Evolutionary conservation across 1,140 invertebrate species (phyloP), one percentile per base, ranked within the genome.

Genomic region (Ooceraea biroi): DNA sequence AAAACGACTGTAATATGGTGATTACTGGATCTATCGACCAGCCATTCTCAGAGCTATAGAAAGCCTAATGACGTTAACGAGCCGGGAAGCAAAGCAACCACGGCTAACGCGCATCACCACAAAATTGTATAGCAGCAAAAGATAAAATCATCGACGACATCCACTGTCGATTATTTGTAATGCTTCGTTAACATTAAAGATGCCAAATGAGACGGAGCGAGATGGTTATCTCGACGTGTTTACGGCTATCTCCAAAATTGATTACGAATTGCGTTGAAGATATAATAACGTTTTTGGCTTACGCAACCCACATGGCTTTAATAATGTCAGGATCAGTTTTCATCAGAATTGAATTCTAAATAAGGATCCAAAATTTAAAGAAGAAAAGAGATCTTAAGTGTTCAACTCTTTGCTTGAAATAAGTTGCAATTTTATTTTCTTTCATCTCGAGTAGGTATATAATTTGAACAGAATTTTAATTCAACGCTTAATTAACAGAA

Each of bases 51-150:
- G 17, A 46, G 76, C 36, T 22, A 55, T 46, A 57, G 76, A 71
- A 57, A 71, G n/a, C 50, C 19, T 77, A 55, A 77, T 66, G 74
- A 27, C 46, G 25, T 77, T 80, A 71, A 71, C 76, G 50, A 80
- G 60, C 30, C 60, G 60, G 27, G 27, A 41, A 22, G 22, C 19
- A 50, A 57, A 69, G 72, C 27, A 30, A n/a, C 60, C 46, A n/a
- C 19, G 3, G 10, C 11, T 22, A 61, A 17, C 41, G 46, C 30
- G 58, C 36, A 17, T 50, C 0, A 63, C 17, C 7, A 69, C 36
- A 27, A 80, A 71, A 71, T 71, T 58, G 22, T 14, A 14, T 52
- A 69, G 22, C 36, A 22, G 17, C n/a, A 12, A 44, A 46, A 58
- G 36, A 80, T 69, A 14, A 69, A 46, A 71, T 58, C 52, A 57